Evolutionary conservation across 2,797 vertebrate genomes (phyloP).

Genomic region (Cyclopterus lumpus): DNA sequence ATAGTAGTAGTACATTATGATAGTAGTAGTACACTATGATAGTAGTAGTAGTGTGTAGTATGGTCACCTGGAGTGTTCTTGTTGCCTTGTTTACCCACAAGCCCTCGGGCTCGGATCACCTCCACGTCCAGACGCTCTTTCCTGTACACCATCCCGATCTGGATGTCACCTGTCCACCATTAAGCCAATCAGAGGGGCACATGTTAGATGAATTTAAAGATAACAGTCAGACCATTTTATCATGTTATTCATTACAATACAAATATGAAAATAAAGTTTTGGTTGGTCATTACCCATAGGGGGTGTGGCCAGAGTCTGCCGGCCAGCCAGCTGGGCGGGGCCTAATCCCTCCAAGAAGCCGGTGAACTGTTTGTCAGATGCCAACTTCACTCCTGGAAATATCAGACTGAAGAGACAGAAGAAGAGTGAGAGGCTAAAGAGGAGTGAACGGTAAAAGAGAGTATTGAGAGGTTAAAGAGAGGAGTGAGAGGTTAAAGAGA

Average conservation of each 20-base stretch:
- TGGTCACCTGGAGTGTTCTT: slow-evolving; percentile 96
- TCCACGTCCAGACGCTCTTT: slow-evolving; percentile 97
- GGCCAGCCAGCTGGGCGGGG: slow-evolving; percentile 94
- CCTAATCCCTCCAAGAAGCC: slow-evolving; percentile 96
- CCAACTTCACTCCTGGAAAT: slow-evolving; percentile 94
- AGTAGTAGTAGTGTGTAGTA: neutral
- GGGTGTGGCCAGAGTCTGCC: slow-evolving; percentile 96
- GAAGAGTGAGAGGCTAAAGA: too few relatives aligned
- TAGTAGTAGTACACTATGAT: neutral
- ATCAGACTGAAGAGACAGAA: slow-evolving; percentile 86
- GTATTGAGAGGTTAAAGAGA: neutral
- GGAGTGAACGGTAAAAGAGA: neutral
- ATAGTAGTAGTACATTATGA: neutral
- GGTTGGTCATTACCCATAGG: slow-evolving; percentile 89
- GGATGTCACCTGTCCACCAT: slow-evolving; percentile 90
- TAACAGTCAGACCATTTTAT: neutral
- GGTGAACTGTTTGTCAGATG: slow-evolving; percentile 94
- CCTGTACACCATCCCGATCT: slow-evolving; percentile 98
- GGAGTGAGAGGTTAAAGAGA: neutral
- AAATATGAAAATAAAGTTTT: neutral
- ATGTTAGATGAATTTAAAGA: neutral
- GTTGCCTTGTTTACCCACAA: slow-evolving; percentile 98
- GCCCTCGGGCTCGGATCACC: slow-evolving; percentile 95
- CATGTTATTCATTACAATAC: neutral
- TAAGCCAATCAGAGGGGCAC: slow-evolving; percentile 28